Evolutionary conservation across 2,888 invertebrate genomes (phyloP), one percentile per base, ranked within the genome.

Genomic region (Drosophila mercatorum): DNA sequence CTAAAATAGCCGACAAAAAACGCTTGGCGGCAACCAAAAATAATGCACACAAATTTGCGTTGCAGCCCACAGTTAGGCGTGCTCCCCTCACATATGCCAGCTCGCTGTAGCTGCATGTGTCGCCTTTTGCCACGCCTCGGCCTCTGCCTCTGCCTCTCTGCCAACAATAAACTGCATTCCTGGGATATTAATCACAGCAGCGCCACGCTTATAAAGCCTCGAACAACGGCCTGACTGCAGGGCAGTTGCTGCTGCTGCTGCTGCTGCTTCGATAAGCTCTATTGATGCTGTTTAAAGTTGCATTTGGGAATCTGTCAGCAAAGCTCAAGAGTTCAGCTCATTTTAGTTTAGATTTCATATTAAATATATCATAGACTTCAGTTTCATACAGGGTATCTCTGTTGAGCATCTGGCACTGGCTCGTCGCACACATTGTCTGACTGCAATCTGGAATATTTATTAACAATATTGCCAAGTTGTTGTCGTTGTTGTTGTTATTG

Each of bases 111-210:
- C 51, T 60, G 59, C 68, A 60, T 76, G 65, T 75, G 81, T 83
- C 81, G 68, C 68, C 67, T 57, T 47, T 56, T 70, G 75, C 72
- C 81, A 79, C 81, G 71, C 87, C 76, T 46, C 65, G 43, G 51
- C 49, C 47, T 5, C n/a, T 3, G 5, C 38, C 52, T 31, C 52
- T 26, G 52, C 52, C 57, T 62, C 31, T 5, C 31, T 34, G 31
- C 31, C 31, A 34, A 81, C 88, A 83, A 87, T 87, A 87, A 84
- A 84, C 88, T 85, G 88, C 86, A 86, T 86, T 89, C 86, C 78
- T 75, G 46, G 89, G 75, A 89, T 86, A 86, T 86, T 86, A 89
- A 86, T 86, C 86, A 86, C 86, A 81, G 78, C 84, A 76, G 69
- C 80, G 69, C 72, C 79, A 77, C 79, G 81, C 79, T 81, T 69